These are phyloP conservation scores for Amazona guildingii DNA, from an alignment of 2,113 vertebrate species.

Conservation along the genomic window DNA sequence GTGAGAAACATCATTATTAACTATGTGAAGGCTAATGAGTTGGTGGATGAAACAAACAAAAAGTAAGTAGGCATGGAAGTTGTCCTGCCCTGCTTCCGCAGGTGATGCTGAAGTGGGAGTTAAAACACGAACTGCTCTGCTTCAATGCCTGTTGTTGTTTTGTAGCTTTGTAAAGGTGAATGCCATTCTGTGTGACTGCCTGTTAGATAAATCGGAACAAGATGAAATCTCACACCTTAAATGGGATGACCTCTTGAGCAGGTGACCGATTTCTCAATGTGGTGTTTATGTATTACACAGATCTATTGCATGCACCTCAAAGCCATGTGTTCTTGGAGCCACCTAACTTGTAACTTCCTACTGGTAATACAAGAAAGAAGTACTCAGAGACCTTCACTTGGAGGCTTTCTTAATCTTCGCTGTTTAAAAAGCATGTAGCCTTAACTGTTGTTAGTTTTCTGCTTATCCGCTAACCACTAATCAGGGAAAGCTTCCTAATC, in stretches of 20 bases:
- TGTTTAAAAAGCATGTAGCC: not conserved
- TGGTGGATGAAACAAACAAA: slow-evolving; percentile 88
- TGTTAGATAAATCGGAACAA: slow-evolving; percentile 90
- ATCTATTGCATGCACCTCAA: not conserved
- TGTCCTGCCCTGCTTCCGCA: not conserved
- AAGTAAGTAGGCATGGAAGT: slow-evolving; percentile 78
- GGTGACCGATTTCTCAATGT: slow-evolving; percentile 68
- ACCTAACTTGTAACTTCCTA: not conserved
- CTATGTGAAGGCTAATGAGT: slow-evolving; percentile 88
- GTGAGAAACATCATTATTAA: slow-evolving; percentile 84
- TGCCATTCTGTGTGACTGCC: slow-evolving; percentile 88
- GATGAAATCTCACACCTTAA: slow-evolving; percentile 81
- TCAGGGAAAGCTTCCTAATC: not conserved
- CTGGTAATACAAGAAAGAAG: not conserved
- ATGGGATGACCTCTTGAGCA: slow-evolving; percentile 92
- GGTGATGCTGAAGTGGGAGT: not conserved
- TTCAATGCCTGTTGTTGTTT: not conserved
- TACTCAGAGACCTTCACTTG: not conserved
- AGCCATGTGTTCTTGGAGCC: not conserved
- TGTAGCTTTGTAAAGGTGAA: slow-evolving; percentile 87
- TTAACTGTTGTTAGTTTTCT: not conserved
- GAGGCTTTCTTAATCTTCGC: not conserved
- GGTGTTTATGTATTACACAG: not conserved
- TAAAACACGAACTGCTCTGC: not conserved
- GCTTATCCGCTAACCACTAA: not conserved